These are phyloP conservation scores for Parapristionchus giblindavisi DNA, from an alignment of 2,888 invertebrate genomes.

Conservation along the genomic window DNA sequence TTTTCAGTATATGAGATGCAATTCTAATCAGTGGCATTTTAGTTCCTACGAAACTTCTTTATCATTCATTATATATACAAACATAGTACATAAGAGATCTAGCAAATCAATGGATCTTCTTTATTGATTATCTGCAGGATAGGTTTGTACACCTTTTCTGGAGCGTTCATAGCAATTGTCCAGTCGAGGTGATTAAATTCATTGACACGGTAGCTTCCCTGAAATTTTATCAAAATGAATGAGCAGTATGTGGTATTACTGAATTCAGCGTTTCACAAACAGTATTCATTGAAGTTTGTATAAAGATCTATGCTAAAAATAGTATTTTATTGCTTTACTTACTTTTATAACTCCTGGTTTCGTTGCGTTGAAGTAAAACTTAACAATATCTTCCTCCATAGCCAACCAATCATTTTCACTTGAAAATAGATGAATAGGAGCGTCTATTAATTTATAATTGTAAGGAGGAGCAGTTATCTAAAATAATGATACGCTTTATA, in stretches of 20 bases:
- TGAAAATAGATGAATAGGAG: not conserved
- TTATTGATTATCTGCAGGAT: not conserved
- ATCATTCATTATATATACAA: too few relatives aligned
- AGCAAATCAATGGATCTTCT: too few relatives aligned
- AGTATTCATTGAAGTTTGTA: not conserved
- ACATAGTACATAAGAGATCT: too few relatives aligned
- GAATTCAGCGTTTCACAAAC: not conserved
- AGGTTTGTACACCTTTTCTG: conserved; percentile 5
- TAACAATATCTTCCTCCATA: not conserved
- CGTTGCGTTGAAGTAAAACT: not conserved
- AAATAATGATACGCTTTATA: too few relatives aligned
- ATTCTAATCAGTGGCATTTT: too few relatives aligned
- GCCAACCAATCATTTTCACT: not conserved
- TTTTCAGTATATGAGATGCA: too few relatives aligned
- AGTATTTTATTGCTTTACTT: not conserved
- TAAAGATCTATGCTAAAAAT: not conserved
- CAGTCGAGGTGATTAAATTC: conserved; percentile 19
- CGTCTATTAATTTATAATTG: not conserved
- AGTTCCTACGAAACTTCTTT: too few relatives aligned
- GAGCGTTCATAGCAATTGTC: not conserved
- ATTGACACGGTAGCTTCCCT: not conserved
- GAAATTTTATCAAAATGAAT: not conserved
- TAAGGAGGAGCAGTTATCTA: not conserved
- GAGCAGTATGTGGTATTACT: not conserved
- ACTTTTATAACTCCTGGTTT: not conserved